Evolutionary conservation across 2,888 invertebrate species (phyloP).

Genomic region (Rotaria sp.): DNA sequence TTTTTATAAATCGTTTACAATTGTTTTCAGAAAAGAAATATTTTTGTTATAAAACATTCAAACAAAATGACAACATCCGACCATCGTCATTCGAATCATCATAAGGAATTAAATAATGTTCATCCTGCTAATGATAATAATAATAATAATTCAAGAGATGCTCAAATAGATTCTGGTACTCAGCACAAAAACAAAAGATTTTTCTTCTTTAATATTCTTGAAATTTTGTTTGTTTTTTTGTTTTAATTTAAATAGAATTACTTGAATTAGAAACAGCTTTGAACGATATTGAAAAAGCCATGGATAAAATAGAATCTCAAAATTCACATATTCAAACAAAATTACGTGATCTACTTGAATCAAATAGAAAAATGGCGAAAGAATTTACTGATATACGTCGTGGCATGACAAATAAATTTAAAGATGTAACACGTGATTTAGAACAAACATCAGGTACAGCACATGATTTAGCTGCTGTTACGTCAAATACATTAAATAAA

Average conservation of each 20-base stretch:
- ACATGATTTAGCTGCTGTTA: slow-evolving; percentile 4
- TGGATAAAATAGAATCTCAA: slow-evolving; percentile 39
- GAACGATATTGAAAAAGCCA: slow-evolving; percentile 38
- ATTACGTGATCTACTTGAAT: slow-evolving; percentile 40
- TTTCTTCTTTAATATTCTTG: too few relatives aligned
- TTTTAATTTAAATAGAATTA: slow-evolving; percentile 5
- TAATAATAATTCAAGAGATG: background rate
- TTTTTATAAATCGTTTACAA: background rate
- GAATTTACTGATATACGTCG: slow-evolving; percentile 34
- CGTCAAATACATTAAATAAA: background rate
- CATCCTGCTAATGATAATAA: background rate
- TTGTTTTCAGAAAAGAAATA: too few relatives aligned
- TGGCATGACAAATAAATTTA: slow-evolving; percentile 1
- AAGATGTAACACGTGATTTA: slow-evolving; percentile 1
- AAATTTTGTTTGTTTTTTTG: background rate
- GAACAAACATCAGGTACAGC: slow-evolving; percentile 12
- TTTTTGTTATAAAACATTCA: too few relatives aligned
- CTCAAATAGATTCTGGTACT: slow-evolving; percentile 1
- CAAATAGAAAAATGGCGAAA: slow-evolving; percentile 38
- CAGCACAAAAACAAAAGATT: background rate
- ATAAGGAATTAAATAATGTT: background rate
- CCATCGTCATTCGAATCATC: background rate
- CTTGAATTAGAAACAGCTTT: slow-evolving; percentile 36
- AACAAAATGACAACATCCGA: background rate
- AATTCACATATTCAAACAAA: slow-evolving; percentile 36